phyloP scores from a whole-genome alignment of 2,113 vertebrate species.

The Scortum barcoo region DNA sequence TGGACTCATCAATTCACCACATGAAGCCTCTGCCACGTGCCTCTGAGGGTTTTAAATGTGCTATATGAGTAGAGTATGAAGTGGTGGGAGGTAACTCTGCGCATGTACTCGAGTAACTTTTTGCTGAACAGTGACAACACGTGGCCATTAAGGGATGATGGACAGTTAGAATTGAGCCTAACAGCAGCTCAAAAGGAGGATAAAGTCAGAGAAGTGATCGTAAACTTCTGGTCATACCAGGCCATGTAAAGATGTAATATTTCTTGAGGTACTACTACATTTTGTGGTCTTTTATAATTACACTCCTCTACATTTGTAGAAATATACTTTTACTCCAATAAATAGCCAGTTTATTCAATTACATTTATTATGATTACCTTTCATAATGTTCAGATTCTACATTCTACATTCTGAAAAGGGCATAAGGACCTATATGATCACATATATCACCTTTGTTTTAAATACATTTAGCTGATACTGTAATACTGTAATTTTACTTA shows the following conservation, averaged over 20 bases:
- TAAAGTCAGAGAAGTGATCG: background rate
- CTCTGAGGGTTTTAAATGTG: background rate
- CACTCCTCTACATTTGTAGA: background rate
- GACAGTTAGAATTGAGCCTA: no score
- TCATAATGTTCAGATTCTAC: background rate
- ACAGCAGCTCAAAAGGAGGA: background rate
- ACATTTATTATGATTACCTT: background rate
- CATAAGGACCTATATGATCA: no score
- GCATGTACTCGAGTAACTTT: background rate
- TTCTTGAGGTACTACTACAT: background rate
- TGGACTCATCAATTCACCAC: slow-evolving; percentile 20
- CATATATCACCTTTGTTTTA: no score
- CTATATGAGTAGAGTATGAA: background rate
- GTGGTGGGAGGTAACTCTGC: background rate
- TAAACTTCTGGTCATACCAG: no score
- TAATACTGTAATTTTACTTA: no score
- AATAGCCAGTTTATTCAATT: background rate
- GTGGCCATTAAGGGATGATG: background rate
- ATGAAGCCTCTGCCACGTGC: background rate
- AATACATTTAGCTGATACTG: no score
- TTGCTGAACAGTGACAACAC: background rate
- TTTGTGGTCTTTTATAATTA: background rate
- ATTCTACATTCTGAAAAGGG: no score
- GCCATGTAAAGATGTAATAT: no score
- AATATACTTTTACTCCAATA: background rate